phyloP scores from a whole-genome alignment of 2,888 invertebrate genomes.

The Choristoneura rosaceana region DNA sequence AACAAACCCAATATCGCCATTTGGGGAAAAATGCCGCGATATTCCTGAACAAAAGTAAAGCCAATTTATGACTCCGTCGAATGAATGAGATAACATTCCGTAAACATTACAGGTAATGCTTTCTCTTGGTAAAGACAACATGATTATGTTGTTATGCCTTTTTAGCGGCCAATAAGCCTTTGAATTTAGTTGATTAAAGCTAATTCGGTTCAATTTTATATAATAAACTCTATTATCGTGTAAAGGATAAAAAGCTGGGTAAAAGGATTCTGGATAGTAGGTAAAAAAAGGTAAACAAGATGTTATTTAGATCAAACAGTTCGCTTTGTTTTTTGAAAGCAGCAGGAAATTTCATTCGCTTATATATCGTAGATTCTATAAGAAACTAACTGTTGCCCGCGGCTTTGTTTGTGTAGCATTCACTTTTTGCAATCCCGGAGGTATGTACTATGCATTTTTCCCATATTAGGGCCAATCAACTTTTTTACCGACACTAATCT shows the following conservation, averaged over 20 bases:
- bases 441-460: no score
- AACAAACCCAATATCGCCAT: background rate
- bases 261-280: background rate
- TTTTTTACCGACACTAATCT: no score
- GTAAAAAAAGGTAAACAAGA: no score
- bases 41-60: background rate
- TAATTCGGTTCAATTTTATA: background rate
- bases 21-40: background rate
- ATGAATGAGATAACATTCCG: background rate
- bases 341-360: no score
- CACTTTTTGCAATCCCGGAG: no score
- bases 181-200: background rate
- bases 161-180: background rate
- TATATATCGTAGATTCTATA: no score
- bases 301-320: no score
- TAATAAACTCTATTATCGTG: background rate
- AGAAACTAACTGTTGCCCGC: no score
- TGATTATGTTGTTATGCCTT: background rate
- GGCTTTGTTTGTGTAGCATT: no score
- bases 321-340: no score
- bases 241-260: background rate
- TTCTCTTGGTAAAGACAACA: background rate
- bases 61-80: background rate
- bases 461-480: no score
- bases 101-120: constrained; percentile 7